phyloP scores from a whole-genome alignment of 1,140 invertebrate species.

The Temnothorax longispinosus region DNA sequence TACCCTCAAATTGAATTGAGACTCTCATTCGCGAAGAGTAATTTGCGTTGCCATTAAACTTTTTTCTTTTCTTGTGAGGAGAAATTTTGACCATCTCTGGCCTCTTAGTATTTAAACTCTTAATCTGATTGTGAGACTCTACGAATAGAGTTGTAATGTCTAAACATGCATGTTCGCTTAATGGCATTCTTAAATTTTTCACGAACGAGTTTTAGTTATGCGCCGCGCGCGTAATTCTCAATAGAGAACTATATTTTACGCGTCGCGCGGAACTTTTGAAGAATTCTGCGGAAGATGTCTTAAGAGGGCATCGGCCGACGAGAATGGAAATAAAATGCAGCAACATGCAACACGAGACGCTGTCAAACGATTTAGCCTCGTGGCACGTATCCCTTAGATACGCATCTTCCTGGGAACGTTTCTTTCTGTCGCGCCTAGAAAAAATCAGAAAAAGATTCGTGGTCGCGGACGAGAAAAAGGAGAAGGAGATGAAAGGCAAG shows the following conservation, averaged over 20 bases:
- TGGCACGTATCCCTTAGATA: conserved; percentile 81
- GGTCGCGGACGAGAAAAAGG: conserved; percentile 28
- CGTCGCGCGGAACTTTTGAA: background rate
- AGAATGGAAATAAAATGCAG: conserved; percentile 30
- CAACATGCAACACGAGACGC: conserved; percentile 43
- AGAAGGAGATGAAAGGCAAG: conserved; percentile 39
- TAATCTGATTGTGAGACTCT: background rate
- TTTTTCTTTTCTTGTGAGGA: background rate
- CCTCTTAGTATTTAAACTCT: background rate
- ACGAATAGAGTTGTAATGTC: background rate
- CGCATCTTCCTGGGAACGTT: conserved; percentile 80
- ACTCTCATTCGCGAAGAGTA: background rate
- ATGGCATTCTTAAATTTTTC: background rate
- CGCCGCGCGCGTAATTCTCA: background rate
- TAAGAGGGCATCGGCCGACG: conserved; percentile 23
- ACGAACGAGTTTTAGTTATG: background rate
- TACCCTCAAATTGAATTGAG: background rate
- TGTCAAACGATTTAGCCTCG: conserved; percentile 81
- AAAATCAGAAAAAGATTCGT: conserved; percentile 61
- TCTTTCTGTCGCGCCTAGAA: conserved; percentile 69
- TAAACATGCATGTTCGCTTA: background rate
- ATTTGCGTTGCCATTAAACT: background rate
- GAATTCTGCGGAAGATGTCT: conserved; percentile 13
- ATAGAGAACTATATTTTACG: background rate
- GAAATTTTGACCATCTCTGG: background rate